Evolutionary conservation across 2,113 vertebrate genomes (phyloP), one percentile per base, ranked within the genome.

Genomic region (Myrmecophaga tridactyla): DNA sequence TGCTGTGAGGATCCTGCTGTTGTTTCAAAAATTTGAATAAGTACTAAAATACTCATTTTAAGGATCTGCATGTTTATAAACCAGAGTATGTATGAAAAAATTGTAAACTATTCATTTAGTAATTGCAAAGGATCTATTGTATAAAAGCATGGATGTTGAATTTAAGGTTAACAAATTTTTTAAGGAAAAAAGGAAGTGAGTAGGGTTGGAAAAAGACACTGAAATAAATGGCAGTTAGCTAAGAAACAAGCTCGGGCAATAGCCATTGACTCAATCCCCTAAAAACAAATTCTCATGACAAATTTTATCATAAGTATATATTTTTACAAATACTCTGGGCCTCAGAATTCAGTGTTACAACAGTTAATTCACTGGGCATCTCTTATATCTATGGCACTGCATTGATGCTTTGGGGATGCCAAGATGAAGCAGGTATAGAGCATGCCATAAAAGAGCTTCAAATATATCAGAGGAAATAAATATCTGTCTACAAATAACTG

Each of bases 1-100:
- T 83, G 27, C 60, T 80, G 7, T 95, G 11, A 95, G 72, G 94
- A 85, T 78, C 94, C 51, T 94, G 43, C 29, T 80, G 36, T 94
- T 94, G 80, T 77, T 88, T 92, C 34, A 92, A 43, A 93, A 62
- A 13, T 34, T 63, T 93, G 6, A 58, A 67, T 58, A n/a, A 82
- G 34, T 91, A 72, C 43, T 84, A 53, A 92, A 83, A 84, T 93
- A 70, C 43, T 72, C 36, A 72, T 31, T 70, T 77, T 92, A 73
- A 75, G 36, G 58, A 69, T 80, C 96, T 31, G 11, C 15, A 3
- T 75, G 20, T 76, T 90, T 56, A 65, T 76, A 86, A 94, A 62
- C 53, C 20, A 90, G 15, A 88, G 31, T 70, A 75, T 41, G 91
- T 62, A 81, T 39, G 10, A 92, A 85, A 92, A 90, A 89, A 36